These are phyloP conservation scores for Gymnoscopelus braueri DNA, from an alignment of 2,797 vertebrate species.

Conservation along the genomic window DNA sequence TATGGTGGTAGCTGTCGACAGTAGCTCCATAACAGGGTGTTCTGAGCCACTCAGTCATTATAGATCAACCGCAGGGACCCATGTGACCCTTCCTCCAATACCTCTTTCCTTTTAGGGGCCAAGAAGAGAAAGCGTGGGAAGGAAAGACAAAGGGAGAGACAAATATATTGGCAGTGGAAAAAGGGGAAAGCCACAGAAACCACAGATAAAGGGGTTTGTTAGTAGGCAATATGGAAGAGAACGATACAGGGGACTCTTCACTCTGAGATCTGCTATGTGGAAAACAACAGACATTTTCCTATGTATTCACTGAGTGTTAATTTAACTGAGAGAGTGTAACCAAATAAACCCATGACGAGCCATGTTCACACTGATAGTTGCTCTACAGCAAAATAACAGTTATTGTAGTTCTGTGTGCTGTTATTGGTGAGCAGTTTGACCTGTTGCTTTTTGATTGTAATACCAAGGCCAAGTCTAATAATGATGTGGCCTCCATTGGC, in stretches of 20 bases:
- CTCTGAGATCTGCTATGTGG: no score
- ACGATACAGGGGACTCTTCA: conserved; percentile 14
- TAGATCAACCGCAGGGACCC: conserved; percentile 49
- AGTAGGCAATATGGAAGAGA: conserved; percentile 11
- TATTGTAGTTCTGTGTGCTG: no score
- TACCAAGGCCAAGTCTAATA: no score
- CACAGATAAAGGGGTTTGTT: conserved; percentile 37
- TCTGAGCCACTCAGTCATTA: conserved; percentile 54
- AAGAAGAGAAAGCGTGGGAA: conserved; percentile 64
- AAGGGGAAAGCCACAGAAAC: conserved; percentile 24
- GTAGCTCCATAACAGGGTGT: conserved; percentile 63
- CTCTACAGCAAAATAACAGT: no score
- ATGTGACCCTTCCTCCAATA: conserved; percentile 45
- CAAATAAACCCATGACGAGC: no score
- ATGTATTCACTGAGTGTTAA: no score
- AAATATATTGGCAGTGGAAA: conserved; percentile 20
- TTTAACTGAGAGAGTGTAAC: no score
- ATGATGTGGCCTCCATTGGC: no score
- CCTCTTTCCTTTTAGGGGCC: conserved; percentile 51
- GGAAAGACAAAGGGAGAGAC: conserved; percentile 33
- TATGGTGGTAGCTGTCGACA: conserved; percentile 44
- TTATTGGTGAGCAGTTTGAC: no score
- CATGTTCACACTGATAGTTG: no score
- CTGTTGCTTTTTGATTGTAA: no score
- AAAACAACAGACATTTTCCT: no score